Evolutionary conservation across 2,888 invertebrate species (phyloP).

Genomic region (Rhodophaea formosa): DNA sequence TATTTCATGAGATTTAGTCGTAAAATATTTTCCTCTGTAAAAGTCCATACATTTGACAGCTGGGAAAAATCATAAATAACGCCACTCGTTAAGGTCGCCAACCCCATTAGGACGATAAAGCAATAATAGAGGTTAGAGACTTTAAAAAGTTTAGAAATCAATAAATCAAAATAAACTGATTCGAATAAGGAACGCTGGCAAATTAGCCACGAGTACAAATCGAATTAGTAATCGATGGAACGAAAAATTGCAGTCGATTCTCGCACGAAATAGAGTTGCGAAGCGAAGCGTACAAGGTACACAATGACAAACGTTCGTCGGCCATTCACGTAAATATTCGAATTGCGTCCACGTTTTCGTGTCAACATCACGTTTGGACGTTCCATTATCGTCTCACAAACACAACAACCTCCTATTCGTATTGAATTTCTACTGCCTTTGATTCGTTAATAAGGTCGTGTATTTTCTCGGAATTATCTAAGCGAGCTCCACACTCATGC

Average conservation of each 20-base stretch:
- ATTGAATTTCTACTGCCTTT: constrained; percentile 42
- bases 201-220: not conserved
- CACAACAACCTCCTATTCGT: constrained; percentile 48
- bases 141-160: too few relatives aligned
- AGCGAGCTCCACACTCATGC: too few relatives aligned
- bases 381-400: constrained; percentile 44
- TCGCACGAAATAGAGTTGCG: not conserved
- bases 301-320: constrained; percentile 29
- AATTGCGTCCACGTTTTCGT: constrained; percentile 50
- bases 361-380: constrained; percentile 51
- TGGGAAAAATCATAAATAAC: too few relatives aligned
- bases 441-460: constrained; percentile 19
- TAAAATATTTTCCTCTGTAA: too few relatives aligned
- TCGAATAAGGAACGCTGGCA: not conserved
- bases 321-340: constrained; percentile 39
- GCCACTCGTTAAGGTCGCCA: too few relatives aligned
- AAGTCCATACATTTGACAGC: too few relatives aligned
- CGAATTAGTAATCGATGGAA: not conserved
- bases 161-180: too few relatives aligned
- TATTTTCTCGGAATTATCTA: constrained; percentile 24
- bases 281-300: constrained; percentile 16
- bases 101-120: too few relatives aligned
- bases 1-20: too few relatives aligned
- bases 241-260: not conserved
- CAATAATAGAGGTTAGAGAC: too few relatives aligned